A percentile compares a stretch with the other conserved stretches of the same genome.
These are phyloP conservation scores for Loxodonta africana DNA, from an alignment of 2,113 vertebrate species.

Conservation along the genomic window DNA sequence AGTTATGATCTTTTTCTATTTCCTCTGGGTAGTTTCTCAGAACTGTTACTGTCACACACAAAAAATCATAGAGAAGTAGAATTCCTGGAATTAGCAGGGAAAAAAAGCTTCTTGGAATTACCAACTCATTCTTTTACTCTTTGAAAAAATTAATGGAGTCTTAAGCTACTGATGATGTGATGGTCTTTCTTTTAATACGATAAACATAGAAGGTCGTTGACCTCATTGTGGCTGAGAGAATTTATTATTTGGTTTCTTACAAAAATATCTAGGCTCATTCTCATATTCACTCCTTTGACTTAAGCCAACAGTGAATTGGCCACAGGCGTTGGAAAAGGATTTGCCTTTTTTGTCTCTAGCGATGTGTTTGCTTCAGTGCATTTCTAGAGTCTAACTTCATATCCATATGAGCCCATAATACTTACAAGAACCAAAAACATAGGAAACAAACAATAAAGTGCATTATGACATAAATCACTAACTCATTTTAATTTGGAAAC, in stretches of 20 bases:
- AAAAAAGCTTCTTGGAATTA: conserved; percentile 29
- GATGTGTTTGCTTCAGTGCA: conserved; percentile 16
- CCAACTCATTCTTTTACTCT: conserved; percentile 39
- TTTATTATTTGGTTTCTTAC: conserved; percentile 67
- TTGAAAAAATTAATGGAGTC: conserved; percentile 28
- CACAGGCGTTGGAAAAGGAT: neutral
- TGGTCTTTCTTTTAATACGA: conserved; percentile 49
- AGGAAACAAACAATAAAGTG: conserved; percentile 12
- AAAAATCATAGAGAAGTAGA: conserved; percentile 5
- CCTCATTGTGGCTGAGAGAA: conserved; percentile 41
- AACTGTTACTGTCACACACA: neutral
- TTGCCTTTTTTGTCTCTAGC: conserved; percentile 24
- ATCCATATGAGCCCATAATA: neutral
- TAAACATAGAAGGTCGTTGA: conserved; percentile 65
- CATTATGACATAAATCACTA: conserved; percentile 28
- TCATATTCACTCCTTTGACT: conserved; percentile 42
- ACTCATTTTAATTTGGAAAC: neutral
- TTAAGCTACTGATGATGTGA: conserved; percentile 48
- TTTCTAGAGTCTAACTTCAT: conserved; percentile 56
- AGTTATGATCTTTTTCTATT: neutral
- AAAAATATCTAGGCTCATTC: conserved; percentile 47
- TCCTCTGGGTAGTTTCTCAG: conserved; percentile 47
- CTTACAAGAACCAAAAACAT: conserved; percentile 2
- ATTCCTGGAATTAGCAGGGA: conserved; percentile 62
- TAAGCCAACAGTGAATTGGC: conserved; percentile 47